Conservation (phyloP, 2,113 vertebrate species). For the Vulpes ferrilata region DNA sequence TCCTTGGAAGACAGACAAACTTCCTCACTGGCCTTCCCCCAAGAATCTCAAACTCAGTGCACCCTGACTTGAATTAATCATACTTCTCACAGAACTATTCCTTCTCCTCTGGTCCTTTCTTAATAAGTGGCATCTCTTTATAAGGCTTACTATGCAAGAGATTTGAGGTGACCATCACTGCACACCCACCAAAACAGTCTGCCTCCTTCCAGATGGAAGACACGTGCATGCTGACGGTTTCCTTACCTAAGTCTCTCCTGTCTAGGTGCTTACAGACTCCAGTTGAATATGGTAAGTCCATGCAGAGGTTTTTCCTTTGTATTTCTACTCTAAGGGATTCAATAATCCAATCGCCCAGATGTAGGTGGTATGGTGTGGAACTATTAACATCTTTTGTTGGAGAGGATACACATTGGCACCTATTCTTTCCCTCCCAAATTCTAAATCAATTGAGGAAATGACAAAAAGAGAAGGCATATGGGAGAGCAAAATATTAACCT, state of each 20-base stretch:
- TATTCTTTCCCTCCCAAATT: not conserved
- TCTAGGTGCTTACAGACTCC: not conserved
- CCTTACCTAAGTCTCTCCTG: not conserved
- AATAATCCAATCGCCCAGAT: not conserved
- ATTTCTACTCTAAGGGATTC: not conserved
- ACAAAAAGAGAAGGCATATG: not conserved
- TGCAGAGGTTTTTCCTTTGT: not conserved
- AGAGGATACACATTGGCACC: not conserved
- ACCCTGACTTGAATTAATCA: not conserved
- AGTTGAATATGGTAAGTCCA: not conserved
- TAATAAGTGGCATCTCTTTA: not conserved
- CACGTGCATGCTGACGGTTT: not conserved
- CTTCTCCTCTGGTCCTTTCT: not conserved
- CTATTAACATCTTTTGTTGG: not conserved
- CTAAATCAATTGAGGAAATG: not conserved
- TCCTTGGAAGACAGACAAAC: not conserved
- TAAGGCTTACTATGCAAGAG: not conserved
- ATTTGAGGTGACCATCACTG: not conserved
- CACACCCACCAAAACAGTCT: not conserved
- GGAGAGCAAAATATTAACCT: not conserved
- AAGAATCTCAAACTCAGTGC: not conserved
- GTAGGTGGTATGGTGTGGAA: not conserved
- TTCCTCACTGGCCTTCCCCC: not conserved
- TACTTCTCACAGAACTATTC: not conserved
- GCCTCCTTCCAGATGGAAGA: not conserved